Base-by-base conservation (phyloP, 2,113 vertebrate genomes). In the Nanorana parkeri region DNA sequence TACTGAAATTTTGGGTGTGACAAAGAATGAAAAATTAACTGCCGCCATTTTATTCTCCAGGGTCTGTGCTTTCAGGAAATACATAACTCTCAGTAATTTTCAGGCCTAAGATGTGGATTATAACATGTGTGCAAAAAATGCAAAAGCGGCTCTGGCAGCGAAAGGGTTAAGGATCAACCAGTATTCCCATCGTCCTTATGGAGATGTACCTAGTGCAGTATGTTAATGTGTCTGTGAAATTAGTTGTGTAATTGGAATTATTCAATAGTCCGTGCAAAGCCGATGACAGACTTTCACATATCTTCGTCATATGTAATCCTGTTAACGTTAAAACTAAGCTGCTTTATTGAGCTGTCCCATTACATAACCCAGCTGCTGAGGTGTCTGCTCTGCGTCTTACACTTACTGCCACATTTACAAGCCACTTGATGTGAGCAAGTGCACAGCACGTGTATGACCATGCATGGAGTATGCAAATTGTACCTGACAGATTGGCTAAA, bases 301-400 rank as follows among this genome's bases (percentile, higher is more conserved):
- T 61, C 54, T 58, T 60, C 16, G 20, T 56, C 55, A 47, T 51
- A 47, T 63, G 32, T 80, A 80, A 80, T 80, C 78, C 56, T 58
- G 29, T 71, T 71, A 21, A 28, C 20, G 16, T 36, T 67, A 56
- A 68, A 26, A 16, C 51, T 55, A 67, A 67, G 41, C 36, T 61
- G 78, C 69, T 80, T 80, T 60, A 71, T 58, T 28, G 55, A 69
- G 65, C 66, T 69, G 54, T 47, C n/a, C 54, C 41, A 55, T 80
- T 55, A 71, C 11, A 55, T 71, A 78, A 56, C 51, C 15, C 21
- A n/a, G 17, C 7, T 29, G 21, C 36, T n/a, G 2, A 78, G 51
- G 77, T 65, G 67, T 55, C 75, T 65, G 75, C 61, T 51, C 58
- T 54, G 61, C 61, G 29, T 68, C 26, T 36, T 68, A 68, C 47